Percentiles rank a stretch among this genome's conserved stretches.
Evolutionary conservation across 2,113 vertebrate species (phyloP).

Genomic region (Hippopotamus amphibius): DNA sequence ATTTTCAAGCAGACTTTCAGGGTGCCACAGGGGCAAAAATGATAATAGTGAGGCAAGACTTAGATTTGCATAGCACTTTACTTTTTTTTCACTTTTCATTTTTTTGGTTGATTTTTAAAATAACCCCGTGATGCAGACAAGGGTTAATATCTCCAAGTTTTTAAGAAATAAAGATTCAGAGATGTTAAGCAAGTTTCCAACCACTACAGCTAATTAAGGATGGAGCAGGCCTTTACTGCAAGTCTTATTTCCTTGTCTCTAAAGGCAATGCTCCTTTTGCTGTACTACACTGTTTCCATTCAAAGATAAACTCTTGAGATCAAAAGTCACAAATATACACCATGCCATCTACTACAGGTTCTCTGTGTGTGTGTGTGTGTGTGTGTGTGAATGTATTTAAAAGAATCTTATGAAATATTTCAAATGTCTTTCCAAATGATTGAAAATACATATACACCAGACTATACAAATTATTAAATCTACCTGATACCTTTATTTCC

Average conservation of each 20-base stretch:
- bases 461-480: constrained; percentile 13
- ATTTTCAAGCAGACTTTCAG: background rate
- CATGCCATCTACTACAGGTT: background rate
- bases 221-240: background rate
- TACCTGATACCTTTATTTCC: constrained; percentile 2
- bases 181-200: background rate
- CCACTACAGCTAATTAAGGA: background rate
- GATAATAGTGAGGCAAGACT: background rate
- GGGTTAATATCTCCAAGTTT: background rate
- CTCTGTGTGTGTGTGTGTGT: background rate
- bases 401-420: background rate
- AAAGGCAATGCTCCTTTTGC: background rate
- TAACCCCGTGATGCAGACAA: background rate
- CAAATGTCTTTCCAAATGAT: background rate
- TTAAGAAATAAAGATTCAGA: constrained; percentile 11
- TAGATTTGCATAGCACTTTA: background rate
- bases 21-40: background rate
- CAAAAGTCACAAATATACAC: background rate
- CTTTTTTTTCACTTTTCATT: constrained; percentile 12
- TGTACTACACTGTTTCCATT: background rate
- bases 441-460: background rate
- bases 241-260: background rate
- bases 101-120: constrained; percentile 49
- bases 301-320: constrained; percentile 16
- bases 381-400: background rate